phyloP scores from a whole-genome alignment of 2,113 vertebrate species.

The Chaenogobius annularis region DNA sequence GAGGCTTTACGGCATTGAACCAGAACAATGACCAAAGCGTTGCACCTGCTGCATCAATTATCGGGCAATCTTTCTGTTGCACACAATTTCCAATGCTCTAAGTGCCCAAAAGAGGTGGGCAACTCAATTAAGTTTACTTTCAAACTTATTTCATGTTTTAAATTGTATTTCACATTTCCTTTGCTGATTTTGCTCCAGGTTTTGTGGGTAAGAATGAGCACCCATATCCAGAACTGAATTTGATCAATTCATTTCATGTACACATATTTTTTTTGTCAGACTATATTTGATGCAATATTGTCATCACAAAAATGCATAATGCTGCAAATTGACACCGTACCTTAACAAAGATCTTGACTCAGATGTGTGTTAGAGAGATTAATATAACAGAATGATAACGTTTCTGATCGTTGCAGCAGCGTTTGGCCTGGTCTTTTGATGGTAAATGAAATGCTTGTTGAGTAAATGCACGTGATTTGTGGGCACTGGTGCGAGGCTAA shows the following conservation, averaged over 20 bases:
- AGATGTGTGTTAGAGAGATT: neutral
- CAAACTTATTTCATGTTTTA: too few relatives aligned
- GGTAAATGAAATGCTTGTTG: conserved; percentile 30
- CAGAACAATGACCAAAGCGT: neutral
- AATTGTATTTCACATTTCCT: too few relatives aligned
- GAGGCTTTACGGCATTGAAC: conserved; percentile 2
- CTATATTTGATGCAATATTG: too few relatives aligned
- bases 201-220: too few relatives aligned
- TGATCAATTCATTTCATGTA: too few relatives aligned
- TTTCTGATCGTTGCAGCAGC: conserved; percentile 1
- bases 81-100: neutral
- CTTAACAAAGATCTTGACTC: neutral
- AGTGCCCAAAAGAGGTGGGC: neutral
- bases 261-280: too few relatives aligned
- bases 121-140: neutral
- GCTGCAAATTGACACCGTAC: neutral
- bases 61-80: neutral
- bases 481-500: conserved; percentile 14
- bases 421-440: conserved; percentile 14
- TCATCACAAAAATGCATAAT: neutral
- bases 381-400: conserved; percentile 14
- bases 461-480: conserved; percentile 19
- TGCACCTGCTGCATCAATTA: conserved; percentile 7
- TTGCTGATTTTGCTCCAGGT: too few relatives aligned
- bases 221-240: too few relatives aligned